Base-by-base conservation (phyloP, 2,888 invertebrate species). In the Ditylenchus weischeri region DNA sequence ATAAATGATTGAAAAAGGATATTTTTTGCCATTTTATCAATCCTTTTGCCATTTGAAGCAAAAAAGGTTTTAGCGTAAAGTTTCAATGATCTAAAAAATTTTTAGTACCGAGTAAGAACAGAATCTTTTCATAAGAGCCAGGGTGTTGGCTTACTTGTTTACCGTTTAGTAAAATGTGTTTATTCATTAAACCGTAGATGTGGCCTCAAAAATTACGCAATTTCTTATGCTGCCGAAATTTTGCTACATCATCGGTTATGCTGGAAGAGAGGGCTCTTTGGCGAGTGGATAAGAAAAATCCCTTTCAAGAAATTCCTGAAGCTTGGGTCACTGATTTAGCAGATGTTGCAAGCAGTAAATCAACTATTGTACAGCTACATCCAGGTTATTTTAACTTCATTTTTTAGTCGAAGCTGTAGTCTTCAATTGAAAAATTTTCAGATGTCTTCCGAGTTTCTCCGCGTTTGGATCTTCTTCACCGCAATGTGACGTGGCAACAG, bases 351-450 rank as follows among this genome's bases (percentile, higher is more conserved):
- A 81, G 82, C 62, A 78, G 81, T 61, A 84, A 84, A 69, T 73
- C 92, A n/a, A 92, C 91, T 0, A 84, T 95, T 0, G 86, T 94
- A 47, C 90, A 91, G 83, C 85, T 98, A 50, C 94, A 98, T 86
- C 94, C 96, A 87, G 93, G 85, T 85, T 71, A 11, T n/a, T 10
- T 15, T 13, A 18, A 18, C 11, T 67, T 68, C 38, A n/a, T 29
- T 60, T 15, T 47, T 2, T 13, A 43, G 15, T 43, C 8, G 1
- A 43, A 2, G 15, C 3, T 43, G 43, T 51, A 50, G 23, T 49
- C n/a, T 38, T 69, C n/a, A 23, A 35, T 59, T 51, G 2, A 48
- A 4, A n/a, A 29, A 1, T 58, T 36, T 73, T 73, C 23, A 74
- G 76, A 79, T 62, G 67, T 81, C 29, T 81, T 81, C 68, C 74